Base-by-base conservation (phyloP, 1,140 invertebrate species). In the Lethocerus indicus region DNA sequence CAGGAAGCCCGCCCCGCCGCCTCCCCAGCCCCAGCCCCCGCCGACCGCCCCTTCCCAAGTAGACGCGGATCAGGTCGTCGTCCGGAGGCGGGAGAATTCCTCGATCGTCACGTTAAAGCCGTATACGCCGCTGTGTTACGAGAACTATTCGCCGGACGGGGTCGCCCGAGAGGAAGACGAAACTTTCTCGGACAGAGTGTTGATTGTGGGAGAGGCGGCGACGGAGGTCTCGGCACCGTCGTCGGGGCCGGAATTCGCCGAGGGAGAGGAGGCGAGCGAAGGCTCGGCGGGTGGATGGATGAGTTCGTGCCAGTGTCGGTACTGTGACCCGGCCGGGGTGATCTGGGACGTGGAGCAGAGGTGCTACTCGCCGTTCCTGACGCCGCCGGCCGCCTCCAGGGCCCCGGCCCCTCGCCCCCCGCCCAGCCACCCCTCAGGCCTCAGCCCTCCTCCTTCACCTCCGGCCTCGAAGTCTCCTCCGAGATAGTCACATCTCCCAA, bases 261-360 rank as follows among this genome's bases (percentile, higher is more conserved):
- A n/a, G n/a, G n/a, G n/a, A n/a, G n/a, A n/a, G n/a, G n/a, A n/a
- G n/a, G n/a, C n/a, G n/a, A n/a, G n/a, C n/a, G n/a, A n/a, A n/a
- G n/a, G n/a, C n/a, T n/a, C n/a, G n/a, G n/a, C n/a, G n/a, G n/a
- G n/a, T n/a, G n/a, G n/a, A n/a, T n/a, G n/a, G n/a, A n/a, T n/a
- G n/a, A n/a, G n/a, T n/a, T n/a, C n/a, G 35, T 86, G 82, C 63
- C 81, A 84, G 63, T 87, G 83, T 59, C 72, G 76, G 9, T 82
- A 83, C 54, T 86, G 83, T 59, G 81, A 86, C 60, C 81, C 83
- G 0, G 69, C 76, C 18, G 76, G 78, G 36, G 73, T 80, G 51
- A 77, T 85, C 45, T 87, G 83, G 83, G 81, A 81, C 59, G 29
- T 78, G 2, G 74, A 79, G 36, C 65, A 65, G 24, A 64, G 62